Evolutionary conservation across 2,113 vertebrate genomes (phyloP), one percentile per base, ranked within the genome.

Genomic region (Lampris megalopsis): DNA sequence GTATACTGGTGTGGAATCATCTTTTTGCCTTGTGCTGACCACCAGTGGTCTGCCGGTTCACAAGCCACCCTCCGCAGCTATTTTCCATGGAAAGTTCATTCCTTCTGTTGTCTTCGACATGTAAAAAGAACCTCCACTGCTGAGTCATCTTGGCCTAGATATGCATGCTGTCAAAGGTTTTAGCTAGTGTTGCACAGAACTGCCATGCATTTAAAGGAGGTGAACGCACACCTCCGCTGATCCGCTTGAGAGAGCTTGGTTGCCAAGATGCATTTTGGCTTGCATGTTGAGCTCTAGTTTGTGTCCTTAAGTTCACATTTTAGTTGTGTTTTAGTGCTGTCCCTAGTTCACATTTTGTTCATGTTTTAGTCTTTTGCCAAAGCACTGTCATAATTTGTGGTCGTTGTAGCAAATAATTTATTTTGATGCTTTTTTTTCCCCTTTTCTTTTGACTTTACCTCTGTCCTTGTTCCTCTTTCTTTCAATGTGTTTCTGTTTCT

Each of bases 341-440:
- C 63, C 9, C 53, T 13, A 41, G 62, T 73, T 71, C 79, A 76
- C 78, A 91, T 52, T 41, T 75, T 77, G 9, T 88, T 70, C 48
- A 82, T 77, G 77, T 84, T 90, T 91, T 82, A 88, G 75, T 71
- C 75, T 89, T 85, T 79, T 87, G 77, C 85, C 38, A 81, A 83
- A 86, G 91, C 76, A 73, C 63, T 65, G 75, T 69, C 43, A 24
- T 70, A 77, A 66, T 83, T 63, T 74, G 45, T 63, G 60, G 63
- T 13, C 42, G 47, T 45, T 73, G 60, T 52, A 53, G 68, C 64
- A 79, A 52, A 42, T 75, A 68, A 11, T 71, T 77, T 68, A 86
- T 86, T 90, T 78, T 73, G 2, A 78, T 64, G 48, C 43, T 0
- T 75, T 72, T 75, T 81, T 50, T 86, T 0, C 24, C 24, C 61